Evolutionary conservation across 2,888 invertebrate genomes (phyloP), one percentile per base, ranked within the genome.

Genomic region (Apotomis betuletana): DNA sequence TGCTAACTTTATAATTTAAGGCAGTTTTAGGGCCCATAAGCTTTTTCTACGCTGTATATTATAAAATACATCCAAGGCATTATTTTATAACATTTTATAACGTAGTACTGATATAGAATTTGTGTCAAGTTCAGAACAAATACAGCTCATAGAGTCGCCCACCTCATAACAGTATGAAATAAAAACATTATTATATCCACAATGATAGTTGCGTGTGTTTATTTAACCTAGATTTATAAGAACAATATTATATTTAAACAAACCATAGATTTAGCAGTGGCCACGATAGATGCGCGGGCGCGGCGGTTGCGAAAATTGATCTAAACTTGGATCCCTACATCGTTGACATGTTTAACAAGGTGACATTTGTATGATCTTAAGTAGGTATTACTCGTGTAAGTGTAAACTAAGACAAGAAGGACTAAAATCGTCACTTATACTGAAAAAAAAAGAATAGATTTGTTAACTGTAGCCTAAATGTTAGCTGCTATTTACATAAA

Each of bases 291-390:
- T 5, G 64, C 77, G 83, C 49, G 49, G 9, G 49, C 49, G 3
- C 9, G 9, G 49, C 49, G 0, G 77, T 82, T 87, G 83, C 82
- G 83, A 78, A 84, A 87, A 84, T 80, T 83, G 83, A 82, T 85
- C 27, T 54, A 10, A 57, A 46, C 44, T 27, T 27, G 44, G 65
- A 57, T 63, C 63, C 15, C 49, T 52, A 61, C 46, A 12, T 54
- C 41, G 64, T 64, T 64, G 64, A 55, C 64, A 27, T 44, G 44
- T n/a, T 64, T 54, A 44, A 5, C 36, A 51, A 62, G 62, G 62
- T 27, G 27, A 49, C 12, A 46, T 44, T 13, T 49, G 10, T 44
- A 49, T 9, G 49, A 10, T 8, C 12, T 3, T 49, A 49, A 49
- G 9, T 49, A 49, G 12, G 9, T 49, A 49, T 10, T 10, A 9